Evolutionary conservation across 1,140 invertebrate genomes (phyloP), one percentile per base, ranked within the genome.

Genomic region (Hirudo medicinalis): DNA sequence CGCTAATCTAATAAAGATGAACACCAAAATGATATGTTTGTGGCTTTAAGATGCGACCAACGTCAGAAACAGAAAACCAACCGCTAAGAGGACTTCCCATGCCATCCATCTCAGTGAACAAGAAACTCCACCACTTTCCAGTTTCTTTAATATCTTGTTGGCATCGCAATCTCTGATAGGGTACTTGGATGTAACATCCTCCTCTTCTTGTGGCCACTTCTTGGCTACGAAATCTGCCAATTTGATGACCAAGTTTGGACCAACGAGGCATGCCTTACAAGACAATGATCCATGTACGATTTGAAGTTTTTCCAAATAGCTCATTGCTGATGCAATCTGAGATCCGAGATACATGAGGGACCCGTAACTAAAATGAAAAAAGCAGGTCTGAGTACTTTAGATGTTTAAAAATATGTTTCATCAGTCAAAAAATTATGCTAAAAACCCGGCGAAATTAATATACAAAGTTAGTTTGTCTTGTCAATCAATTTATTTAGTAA

Each of bases 161-260:
- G 8, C 20, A 68, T 36, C 36, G 22, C 67, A 29, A n/a, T 36
- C 36, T 25, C 29, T 43, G 36, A 9, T 2, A 20, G 29, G 22
- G 20, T 63, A 63, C 22, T 63, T 63, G 57, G 22, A 5, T 22
- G 19, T 15, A 63, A 13, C 11, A 63, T 22, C 57, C 29, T 63
- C 57, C 19, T 11, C 19, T 13, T 63, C 67, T 36, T 68, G 57
- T 15, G 29, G 13, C 22, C 57, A 89, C 78, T 90, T 89, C 82
- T 90, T 90, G 43, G 91, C 91, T 22, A 90, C 91, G 81, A 92
- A 92, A 80, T 94, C 91, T 68, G 90, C 91, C 75, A 94, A 91
- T 84, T 93, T 92, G 72, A 92, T 87, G 74, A 89, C 87, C 80
- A 90, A 91, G 70, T 87, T 87, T 78, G 89, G 88, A 60, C 91